phyloP scores from a whole-genome alignment of 1,140 invertebrate species.

The Neelides sp. region DNA sequence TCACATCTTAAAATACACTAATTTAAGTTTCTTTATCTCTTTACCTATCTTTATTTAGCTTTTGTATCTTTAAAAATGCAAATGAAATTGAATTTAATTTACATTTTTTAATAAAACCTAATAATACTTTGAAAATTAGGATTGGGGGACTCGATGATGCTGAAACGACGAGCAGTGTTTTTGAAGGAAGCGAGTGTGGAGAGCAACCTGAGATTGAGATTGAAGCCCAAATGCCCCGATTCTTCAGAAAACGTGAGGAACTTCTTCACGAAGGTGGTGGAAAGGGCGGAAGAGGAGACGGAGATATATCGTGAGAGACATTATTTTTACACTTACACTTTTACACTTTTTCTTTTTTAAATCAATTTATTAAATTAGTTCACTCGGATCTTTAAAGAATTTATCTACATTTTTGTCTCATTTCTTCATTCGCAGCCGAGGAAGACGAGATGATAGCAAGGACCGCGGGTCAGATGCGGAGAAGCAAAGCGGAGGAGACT shows the following conservation, averaged over 20 bases:
- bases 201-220: conserved; percentile 19
- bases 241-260: conserved; percentile 41
- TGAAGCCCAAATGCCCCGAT: conserved; percentile 18
- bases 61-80: not conserved
- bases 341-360: not conserved
- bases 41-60: not conserved
- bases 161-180: conserved; percentile 35
- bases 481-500: conserved; percentile 26
- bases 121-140: conserved; percentile 6
- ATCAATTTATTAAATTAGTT: not conserved
- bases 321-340: not conserved
- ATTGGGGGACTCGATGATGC: conserved; percentile 32
- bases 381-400: too few relatives aligned
- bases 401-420: too few relatives aligned
- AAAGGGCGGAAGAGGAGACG: conserved; percentile 41
- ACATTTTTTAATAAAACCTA: conserved; percentile 6
- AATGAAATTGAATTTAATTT: conserved; percentile 7
- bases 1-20: conserved; percentile 5
- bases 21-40: not conserved
- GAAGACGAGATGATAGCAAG: conserved; percentile 9
- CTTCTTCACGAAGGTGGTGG: conserved; percentile 57
- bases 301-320: too few relatives aligned
- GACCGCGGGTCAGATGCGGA: conserved; percentile 19
- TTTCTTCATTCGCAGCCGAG: conserved; percentile 3
- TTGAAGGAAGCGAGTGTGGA: conserved; percentile 35